Evolutionary conservation across 2,888 invertebrate genomes (phyloP).

Genomic region (Monoplex corrugatus): DNA sequence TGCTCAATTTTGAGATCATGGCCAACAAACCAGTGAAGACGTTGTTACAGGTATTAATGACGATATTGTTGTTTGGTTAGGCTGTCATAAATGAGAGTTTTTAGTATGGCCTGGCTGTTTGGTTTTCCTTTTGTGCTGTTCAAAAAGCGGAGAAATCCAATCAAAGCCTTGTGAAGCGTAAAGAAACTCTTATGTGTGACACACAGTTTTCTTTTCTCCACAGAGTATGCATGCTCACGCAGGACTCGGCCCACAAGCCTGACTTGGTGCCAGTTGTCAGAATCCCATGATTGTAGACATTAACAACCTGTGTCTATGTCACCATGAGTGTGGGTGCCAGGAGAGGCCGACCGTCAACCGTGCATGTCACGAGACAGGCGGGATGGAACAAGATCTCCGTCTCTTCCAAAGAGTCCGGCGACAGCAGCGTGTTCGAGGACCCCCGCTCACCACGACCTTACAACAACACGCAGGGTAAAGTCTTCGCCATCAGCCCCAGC

Average conservation of each 20-base stretch:
- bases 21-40: too few species aligned
- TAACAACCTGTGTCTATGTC: too few species aligned
- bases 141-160: background rate
- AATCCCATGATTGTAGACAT: too few species aligned
- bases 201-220: background rate
- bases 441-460: background rate
- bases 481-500: constrained; percentile 24
- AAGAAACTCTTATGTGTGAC: background rate
- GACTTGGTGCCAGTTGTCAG: too few species aligned
- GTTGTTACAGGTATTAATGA: too few species aligned
- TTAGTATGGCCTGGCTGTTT: too few species aligned
- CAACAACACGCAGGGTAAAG: background rate
- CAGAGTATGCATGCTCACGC: background rate
- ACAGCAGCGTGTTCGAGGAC: constrained; percentile 22
- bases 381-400: background rate
- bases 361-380: background rate
- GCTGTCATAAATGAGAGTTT: too few species aligned
- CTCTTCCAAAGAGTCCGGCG: constrained; percentile 5
- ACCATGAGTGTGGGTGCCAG: constrained; percentile 30
- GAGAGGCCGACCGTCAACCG: background rate
- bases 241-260: background rate
- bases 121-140: too few species aligned
- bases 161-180: background rate
- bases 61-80: too few species aligned
- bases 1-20: too few species aligned